These are phyloP conservation scores for Tragopan temminckii DNA, from an alignment of 2,797 vertebrate species.

Conservation along the genomic window DNA sequence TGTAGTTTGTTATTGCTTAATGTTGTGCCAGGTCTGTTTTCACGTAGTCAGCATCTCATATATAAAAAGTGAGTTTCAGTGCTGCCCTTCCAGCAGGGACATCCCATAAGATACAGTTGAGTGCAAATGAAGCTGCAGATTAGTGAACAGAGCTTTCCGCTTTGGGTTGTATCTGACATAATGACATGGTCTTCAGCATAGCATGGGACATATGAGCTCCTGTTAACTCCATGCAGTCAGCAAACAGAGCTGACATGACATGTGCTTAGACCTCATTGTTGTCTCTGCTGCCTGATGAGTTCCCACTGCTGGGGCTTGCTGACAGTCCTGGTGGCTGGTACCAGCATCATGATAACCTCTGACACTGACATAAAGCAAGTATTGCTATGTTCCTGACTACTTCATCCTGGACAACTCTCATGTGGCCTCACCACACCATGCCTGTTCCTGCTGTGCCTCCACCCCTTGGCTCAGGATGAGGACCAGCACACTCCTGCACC, in stretches of 20 bases:
- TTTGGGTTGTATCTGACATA: not conserved
- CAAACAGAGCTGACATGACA: not conserved
- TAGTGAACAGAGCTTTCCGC: not conserved
- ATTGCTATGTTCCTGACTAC: not conserved
- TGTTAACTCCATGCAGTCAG: not conserved
- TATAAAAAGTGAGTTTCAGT: not conserved
- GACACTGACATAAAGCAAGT: not conserved
- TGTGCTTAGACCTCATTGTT: not conserved
- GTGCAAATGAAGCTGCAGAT: not conserved
- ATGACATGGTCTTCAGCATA: not conserved
- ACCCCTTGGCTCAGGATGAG: not conserved
- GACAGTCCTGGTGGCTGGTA: not conserved
- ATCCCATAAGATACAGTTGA: not conserved
- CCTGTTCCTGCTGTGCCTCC: not conserved
- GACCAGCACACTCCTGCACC: rapidly evolving
- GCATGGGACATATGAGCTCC: not conserved
- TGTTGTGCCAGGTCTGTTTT: not conserved
- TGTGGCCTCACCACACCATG: rapidly evolving
- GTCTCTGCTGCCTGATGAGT: not conserved
- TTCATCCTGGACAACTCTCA: not conserved
- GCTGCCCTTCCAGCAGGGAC: not conserved
- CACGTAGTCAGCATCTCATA: not conserved
- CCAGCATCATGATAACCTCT: not conserved
- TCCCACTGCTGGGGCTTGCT: not conserved
- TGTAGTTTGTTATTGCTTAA: not conserved